Base-by-base conservation (phyloP, 2,888 invertebrate genomes). In the Drosophila pseudotakahashii region DNA sequence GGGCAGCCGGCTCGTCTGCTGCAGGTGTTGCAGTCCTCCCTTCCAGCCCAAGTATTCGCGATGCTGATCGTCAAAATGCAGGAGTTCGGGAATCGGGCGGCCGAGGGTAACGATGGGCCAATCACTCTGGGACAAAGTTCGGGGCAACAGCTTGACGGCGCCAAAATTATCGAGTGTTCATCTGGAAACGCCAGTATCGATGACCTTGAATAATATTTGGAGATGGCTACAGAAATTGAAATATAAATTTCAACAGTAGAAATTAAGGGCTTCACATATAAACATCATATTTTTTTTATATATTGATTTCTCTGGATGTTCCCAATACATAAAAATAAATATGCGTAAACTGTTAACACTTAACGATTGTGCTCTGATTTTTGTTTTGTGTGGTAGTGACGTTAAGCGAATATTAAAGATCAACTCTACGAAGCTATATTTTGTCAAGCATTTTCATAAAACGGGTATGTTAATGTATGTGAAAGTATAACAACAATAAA, bases 21-120 rank as follows among this genome's bases (percentile, higher is more conserved):
- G 54, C 92, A 92, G 85, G 91, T 92, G 71, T 94, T 99, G 59
- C 98, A 98, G 93, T 98, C 98, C 93, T 98, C 99, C 37, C 94
- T 99, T 92, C 98, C 99, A 62, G 97, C 98, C 19, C 97, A 97
- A 89, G 97, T 98, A 91, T 99, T 98, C 94, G 96, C 97, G 88
- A 93, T 98, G 89, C 94, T 98, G 30, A 93, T 98, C 75, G 95
- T 97, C 92, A 95, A 96, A 84, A 92, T 92, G 92, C 91, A 91
- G 77, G 91, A 92, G 76, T 90, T 91, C 48, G 92, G 92, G 16
- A 91, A 85, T 54, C 89, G 91, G 44, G 81, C 89, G 30, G 75
- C 76, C 10, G 90, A 90, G 63, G 70, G 83, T 4, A 88, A 80
- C 41, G 91, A 91, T 47, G 83, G 62, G 16, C 48, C 48, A 47